A percentile compares a stretch with the other conserved stretches of the same genome.
Evolutionary conservation across 2,888 invertebrate species (phyloP).

Genomic region (Gymnosoma rotundatum): DNA sequence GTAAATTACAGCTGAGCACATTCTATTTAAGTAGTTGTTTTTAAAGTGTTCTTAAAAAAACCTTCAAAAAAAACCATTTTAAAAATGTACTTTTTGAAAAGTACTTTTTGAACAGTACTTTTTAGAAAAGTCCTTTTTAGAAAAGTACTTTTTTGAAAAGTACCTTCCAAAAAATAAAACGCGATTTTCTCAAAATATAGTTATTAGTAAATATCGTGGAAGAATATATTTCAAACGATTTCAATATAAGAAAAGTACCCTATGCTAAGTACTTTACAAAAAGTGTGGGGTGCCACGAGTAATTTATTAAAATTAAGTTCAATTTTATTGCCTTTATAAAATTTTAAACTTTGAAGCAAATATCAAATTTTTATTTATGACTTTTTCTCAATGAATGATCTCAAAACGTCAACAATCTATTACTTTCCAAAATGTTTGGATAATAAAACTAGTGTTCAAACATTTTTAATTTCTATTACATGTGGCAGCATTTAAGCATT

Average conservation of each 20-base stretch:
- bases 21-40: no score
- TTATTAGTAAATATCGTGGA: no score
- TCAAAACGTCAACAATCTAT: slow-evolving; percentile 59
- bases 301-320: no score
- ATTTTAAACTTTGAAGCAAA: not conserved
- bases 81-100: not conserved
- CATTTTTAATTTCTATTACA: not conserved
- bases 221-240: no score
- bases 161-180: no score
- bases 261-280: not conserved
- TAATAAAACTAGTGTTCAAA: not conserved
- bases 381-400: slow-evolving; percentile 21
- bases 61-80: no score
- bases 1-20: no score
- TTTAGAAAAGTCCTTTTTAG: not conserved
- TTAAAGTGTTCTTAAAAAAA: no score
- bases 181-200: no score
- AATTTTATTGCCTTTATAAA: not conserved
- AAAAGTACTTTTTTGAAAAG: not conserved
- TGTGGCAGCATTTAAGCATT: slow-evolving; percentile 45
- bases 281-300: not conserved
- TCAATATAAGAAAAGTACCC: not conserved
- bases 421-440: slow-evolving; percentile 33
- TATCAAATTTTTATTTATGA: slow-evolving; percentile 59
- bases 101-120: not conserved